Base-by-base conservation (phyloP, 1,140 invertebrate genomes). In the Zaprionus gabonicus region DNA sequence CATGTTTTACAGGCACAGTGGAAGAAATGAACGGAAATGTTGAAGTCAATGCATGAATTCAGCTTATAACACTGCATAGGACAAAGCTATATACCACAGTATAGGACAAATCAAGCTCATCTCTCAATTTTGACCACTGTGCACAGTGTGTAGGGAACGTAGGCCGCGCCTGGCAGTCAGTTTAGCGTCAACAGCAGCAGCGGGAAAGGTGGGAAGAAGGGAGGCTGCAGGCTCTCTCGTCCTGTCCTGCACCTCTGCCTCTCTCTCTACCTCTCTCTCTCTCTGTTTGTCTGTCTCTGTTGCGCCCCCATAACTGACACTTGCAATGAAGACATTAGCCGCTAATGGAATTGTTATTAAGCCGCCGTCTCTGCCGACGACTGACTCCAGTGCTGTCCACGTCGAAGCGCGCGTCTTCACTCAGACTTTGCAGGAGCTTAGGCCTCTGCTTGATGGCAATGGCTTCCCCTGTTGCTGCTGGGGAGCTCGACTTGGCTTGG, bases 281-380 rank as follows among this genome's bases (percentile, higher is more conserved):
- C 20, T 57, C 38, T 57, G 34, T 36, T 63, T 28, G 62, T 62
- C 9, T 59, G 38, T 49, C 63, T 57, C 6, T 66, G 46, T 62
- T 65, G 71, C 69, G 81, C 82, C 82, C 83, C 82, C 79, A 82
- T 73, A 90, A 80, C 85, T 90, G 85, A 90, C 85, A 90, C 85
- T 90, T 91, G 85, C 86, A 85, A 90, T 90, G 85, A 90, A 90
- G 85, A 90, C 86, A 90, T 90, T 90, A 90, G 86, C 86, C 68
- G 71, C 85, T 90, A 90, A 90, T 90, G 85, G 85, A 90, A 90
- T 90, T 90, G 85, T 91, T 90, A 90, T 90, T 90, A 90, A 90
- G 85, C 79, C 85, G 69, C 27, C 20, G 31, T 55, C 85, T 69
- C 36, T 41, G 63, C 34, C 66, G 7, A 17, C 41, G 2, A 34